Conservation (phyloP, 2,797 vertebrate genomes). For the Novumbra hubbsi region DNA sequence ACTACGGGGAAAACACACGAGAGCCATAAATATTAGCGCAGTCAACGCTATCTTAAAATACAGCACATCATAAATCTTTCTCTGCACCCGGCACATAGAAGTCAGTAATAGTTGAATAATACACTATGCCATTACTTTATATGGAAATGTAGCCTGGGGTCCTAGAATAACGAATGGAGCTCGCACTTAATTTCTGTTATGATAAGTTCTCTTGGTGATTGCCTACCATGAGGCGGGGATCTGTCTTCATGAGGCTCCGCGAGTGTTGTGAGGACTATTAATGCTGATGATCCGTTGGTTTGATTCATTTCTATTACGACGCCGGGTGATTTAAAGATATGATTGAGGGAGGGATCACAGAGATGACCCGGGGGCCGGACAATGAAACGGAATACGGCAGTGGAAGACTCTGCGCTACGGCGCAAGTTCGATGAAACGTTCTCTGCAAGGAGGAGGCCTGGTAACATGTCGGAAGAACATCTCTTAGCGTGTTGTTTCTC, state of each 20-base stretch:
- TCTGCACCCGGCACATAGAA: constrained; percentile 62
- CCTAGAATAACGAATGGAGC: constrained; percentile 72
- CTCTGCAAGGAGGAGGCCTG: constrained; percentile 53
- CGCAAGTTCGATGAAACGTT: constrained; percentile 30
- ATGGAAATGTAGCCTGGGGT: constrained; percentile 76
- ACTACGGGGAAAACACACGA: constrained; percentile 53
- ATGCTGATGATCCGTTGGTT: constrained; percentile 72
- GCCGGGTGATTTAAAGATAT: constrained; percentile 67
- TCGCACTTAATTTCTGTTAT: constrained; percentile 79
- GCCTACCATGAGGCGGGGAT: constrained; percentile 70
- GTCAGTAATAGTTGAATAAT: constrained; percentile 72
- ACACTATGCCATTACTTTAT: constrained; percentile 74
- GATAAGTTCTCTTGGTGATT: constrained; percentile 79
- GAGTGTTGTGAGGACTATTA: constrained; percentile 72
- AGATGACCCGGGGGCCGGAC: constrained; percentile 61
- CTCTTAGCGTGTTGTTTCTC: neutral
- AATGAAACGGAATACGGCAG: constrained; percentile 49
- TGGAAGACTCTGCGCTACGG: constrained; percentile 41
- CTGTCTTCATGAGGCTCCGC: constrained; percentile 72
- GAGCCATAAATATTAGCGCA: constrained; percentile 57
- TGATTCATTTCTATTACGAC: constrained; percentile 76
- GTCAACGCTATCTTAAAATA: constrained; percentile 62
- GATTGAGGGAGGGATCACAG: constrained; percentile 61
- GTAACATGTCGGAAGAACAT: constrained; percentile 42
- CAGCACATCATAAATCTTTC: constrained; percentile 68